Base-by-base conservation (phyloP, 2,113 vertebrate genomes). In the Gallinago undulata region DNA sequence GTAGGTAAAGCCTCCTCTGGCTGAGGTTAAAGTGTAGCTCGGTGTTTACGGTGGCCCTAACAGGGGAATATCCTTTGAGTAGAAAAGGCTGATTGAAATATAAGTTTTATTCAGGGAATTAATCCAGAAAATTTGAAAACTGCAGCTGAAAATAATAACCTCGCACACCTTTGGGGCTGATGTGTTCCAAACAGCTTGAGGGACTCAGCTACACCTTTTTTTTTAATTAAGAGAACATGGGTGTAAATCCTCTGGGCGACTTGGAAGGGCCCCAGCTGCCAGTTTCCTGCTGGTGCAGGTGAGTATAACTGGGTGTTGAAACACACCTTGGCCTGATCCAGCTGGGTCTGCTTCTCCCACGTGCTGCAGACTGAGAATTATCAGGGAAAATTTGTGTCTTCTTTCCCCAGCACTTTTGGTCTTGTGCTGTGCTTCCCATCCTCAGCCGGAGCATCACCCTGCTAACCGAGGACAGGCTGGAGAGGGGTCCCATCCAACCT, bases 191-290 rank as follows among this genome's bases (percentile, higher is more conserved):
- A 66, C 15, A 68, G 87, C 84, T 69, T 5, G 35, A 64, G 75
- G 75, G 64, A 68, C 66, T 66, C 19, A 7, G 55, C 47, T 91
- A 7, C 84, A 27, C 80, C 84, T 91, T 51, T 17, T 39, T 39
- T 43, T 80, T 72, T 75, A 82, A 91, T 93, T 60, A 89, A 69
- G 84, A 64, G 50, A 82, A 70, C 60, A 74, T 51, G 93, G 87
- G 64, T 94, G 87, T 70, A 93, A 93, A 78, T 89, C 76, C 93
- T 85, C 50, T n/a, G 72, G 84, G 93, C 35, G 10, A 78, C 48
- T 56, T 85, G 90, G 87, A 56, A n/a, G 84, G 47, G 72, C 66
- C 93, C 72, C 87, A 70, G 66, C 86, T 47, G 35, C 48, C 33
- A 14, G 68, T 22, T 85, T 48, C 47, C 53, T 82, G 82, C 89